A percentile compares a stretch with the other conserved stretches of the same genome.
These are phyloP conservation scores for Panthera tigris DNA, from an alignment of 2,113 vertebrate species.

Conservation along the genomic window DNA sequence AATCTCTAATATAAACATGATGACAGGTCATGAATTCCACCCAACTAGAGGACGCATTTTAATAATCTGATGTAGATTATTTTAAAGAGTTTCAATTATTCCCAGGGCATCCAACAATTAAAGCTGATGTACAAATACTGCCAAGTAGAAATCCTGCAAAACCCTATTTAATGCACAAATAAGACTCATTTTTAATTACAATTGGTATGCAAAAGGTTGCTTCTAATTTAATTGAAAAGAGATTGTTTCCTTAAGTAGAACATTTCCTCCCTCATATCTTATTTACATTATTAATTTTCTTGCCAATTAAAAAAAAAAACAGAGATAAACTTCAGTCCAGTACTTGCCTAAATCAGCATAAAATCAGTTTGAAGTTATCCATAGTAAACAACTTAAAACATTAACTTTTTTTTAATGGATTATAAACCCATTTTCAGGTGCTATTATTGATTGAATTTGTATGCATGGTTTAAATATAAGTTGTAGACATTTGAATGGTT, in stretches of 20 bases:
- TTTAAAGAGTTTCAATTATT: background rate
- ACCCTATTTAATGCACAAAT: background rate
- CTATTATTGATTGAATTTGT: background rate
- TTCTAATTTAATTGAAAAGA: slow-evolving; percentile 50
- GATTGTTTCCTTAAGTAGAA: slow-evolving; percentile 26
- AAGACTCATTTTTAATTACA: slow-evolving; percentile 32
- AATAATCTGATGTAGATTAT: background rate
- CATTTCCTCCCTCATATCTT: background rate
- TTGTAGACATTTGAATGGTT: background rate
- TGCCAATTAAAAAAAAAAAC: background rate
- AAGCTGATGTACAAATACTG: background rate
- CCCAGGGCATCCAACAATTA: background rate
- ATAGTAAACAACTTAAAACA: background rate
- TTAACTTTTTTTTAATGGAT: background rate
- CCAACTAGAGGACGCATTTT: background rate
- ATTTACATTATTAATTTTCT: slow-evolving; percentile 49
- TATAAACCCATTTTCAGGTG: background rate
- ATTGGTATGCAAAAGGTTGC: background rate
- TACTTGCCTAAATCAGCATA: background rate
- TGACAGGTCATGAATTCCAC: background rate
- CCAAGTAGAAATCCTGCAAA: background rate
- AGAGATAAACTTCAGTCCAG: background rate
- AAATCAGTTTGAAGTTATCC: background rate
- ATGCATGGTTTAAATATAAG: background rate
- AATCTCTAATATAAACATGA: background rate